Conservation (phyloP, 2,113 vertebrate species). For the Saccopteryx bilineata region DNA sequence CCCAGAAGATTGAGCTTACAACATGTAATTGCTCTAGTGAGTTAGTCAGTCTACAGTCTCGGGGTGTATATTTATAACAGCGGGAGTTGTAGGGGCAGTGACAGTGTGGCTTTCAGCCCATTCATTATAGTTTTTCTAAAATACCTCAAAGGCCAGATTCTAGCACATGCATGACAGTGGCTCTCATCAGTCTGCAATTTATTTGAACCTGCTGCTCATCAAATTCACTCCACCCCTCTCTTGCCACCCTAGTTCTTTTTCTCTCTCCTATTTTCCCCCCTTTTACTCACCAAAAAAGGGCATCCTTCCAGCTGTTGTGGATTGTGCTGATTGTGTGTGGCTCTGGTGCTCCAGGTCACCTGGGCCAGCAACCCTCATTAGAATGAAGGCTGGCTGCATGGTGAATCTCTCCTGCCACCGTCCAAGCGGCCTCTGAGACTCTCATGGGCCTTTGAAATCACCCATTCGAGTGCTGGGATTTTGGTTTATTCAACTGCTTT, state of each 20-base stretch:
- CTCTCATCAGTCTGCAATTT: not conserved
- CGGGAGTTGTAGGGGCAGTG: not conserved
- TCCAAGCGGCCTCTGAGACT: not conserved
- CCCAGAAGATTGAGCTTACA: not conserved
- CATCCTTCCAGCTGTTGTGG: slow-evolving; percentile 48
- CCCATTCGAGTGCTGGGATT: not conserved
- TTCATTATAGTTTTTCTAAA: slow-evolving; percentile 60
- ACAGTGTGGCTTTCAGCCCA: not conserved
- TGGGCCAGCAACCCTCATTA: slow-evolving; percentile 30
- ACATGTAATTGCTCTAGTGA: not conserved
- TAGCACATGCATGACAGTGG: not conserved
- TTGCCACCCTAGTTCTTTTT: not conserved
- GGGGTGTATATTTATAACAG: not conserved
- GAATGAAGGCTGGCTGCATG: not conserved
- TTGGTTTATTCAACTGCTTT: not conserved
- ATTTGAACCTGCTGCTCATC: not conserved
- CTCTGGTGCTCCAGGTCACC: slow-evolving; percentile 62
- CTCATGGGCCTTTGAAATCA: not conserved
- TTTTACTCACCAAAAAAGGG: slow-evolving; percentile 8
- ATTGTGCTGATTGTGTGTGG: slow-evolving; percentile 30
- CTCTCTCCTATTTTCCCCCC: not conserved
- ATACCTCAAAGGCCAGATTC: slow-evolving; percentile 14
- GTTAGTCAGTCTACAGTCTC: not conserved
- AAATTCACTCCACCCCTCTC: not conserved
- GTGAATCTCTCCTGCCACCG: slow-evolving; percentile 36